phyloP scores from a whole-genome alignment of 2,888 invertebrate species.

The Drosophila atroscutellata region DNA sequence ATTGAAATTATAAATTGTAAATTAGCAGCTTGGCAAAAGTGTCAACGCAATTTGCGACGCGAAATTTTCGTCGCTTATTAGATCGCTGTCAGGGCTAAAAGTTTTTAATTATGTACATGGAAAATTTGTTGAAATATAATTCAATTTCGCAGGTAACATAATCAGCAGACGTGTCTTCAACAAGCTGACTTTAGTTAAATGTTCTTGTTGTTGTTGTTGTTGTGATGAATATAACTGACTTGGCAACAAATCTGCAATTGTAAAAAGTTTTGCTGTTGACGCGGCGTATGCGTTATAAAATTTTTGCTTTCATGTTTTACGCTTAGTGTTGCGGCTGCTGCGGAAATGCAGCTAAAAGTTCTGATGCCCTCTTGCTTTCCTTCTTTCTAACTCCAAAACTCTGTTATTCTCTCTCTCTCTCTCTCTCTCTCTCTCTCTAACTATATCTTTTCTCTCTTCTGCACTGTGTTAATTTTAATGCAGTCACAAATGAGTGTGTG shows the following conservation, averaged over 20 bases:
- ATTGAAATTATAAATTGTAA: conserved; percentile 74
- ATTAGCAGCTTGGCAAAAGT: conserved; percentile 53
- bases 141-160: conserved; percentile 47
- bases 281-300: conserved; percentile 54
- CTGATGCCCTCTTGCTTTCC: conserved; percentile 16
- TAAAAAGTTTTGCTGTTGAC: conserved; percentile 31
- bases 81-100: conserved; percentile 55
- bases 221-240: conserved; percentile 38
- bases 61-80: conserved; percentile 42
- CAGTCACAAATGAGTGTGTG: conserved; percentile 67
- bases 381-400: not conserved
- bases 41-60: conserved; percentile 26
- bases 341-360: conserved; percentile 62
- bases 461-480: conserved; percentile 56
- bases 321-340: conserved; percentile 25
- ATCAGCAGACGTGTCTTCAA: conserved; percentile 34
- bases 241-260: conserved; percentile 43
- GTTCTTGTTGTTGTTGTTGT: conserved; percentile 19
- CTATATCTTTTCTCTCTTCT: not conserved
- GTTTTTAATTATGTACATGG: conserved; percentile 68
- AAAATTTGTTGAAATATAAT: conserved; percentile 54
- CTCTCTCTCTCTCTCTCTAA: not conserved
- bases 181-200: conserved; percentile 20
- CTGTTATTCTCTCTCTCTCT: not conserved
- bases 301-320: conserved; percentile 4